Percentiles rank a stretch among this genome's conserved stretches.
phyloP scores from a whole-genome alignment of 2,888 invertebrate species.

The Hyposoter dolosus region DNA sequence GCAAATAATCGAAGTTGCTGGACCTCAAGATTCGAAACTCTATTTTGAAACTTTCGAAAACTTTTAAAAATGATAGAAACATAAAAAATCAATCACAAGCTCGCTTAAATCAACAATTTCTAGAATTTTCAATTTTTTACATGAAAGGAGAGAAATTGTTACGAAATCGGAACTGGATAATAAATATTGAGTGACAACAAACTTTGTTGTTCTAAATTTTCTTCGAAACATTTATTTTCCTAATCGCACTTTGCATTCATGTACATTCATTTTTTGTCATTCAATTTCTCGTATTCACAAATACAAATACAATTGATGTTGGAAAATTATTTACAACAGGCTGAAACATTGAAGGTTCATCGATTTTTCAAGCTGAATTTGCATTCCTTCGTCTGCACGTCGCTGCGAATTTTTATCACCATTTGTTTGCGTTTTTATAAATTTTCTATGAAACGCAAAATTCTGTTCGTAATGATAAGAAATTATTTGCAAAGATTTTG shows the following conservation, averaged over 20 bases:
- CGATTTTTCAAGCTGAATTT: conserved; percentile 19
- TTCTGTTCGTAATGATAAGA: not conserved
- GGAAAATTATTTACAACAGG: conserved; percentile 55
- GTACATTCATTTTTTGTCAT: not conserved
- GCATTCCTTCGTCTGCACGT: not conserved
- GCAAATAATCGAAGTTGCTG: no score
- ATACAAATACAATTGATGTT: conserved; percentile 48
- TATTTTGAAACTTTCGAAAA: no score
- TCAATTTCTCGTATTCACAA: conserved; percentile 14
- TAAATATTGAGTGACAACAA: not conserved
- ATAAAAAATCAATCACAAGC: no score
- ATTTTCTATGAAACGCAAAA: not conserved
- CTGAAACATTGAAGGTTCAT: conserved; percentile 43
- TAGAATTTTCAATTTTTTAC: not conserved
- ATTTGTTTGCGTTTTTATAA: not conserved
- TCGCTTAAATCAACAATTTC: no score
- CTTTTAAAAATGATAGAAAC: no score
- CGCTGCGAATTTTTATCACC: not conserved
- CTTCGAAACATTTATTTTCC: conserved; percentile 20
- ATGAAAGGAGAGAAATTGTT: not conserved
- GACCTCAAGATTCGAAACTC: no score
- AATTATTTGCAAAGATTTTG: not conserved
- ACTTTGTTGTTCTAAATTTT: conserved; percentile 1
- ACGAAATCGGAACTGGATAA: not conserved
- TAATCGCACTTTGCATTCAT: not conserved